Evolutionary conservation across 2,797 vertebrate genomes (phyloP).

Genomic region (Gallinago stenura): DNA sequence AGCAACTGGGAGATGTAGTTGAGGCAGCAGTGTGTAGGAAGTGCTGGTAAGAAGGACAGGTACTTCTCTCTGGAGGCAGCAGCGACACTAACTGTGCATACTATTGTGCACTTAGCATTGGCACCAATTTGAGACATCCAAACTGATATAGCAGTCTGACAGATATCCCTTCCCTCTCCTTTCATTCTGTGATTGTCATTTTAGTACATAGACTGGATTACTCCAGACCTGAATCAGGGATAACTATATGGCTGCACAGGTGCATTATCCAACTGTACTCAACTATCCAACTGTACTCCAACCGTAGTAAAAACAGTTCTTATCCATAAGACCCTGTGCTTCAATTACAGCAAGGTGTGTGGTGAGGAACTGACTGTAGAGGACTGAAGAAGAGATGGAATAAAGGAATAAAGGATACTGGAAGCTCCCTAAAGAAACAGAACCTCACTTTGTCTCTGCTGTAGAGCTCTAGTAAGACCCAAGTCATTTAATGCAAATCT

Average conservation of each 20-base stretch:
- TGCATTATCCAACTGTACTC: neutral
- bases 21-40: neutral
- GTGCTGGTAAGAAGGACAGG: neutral
- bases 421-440: neutral
- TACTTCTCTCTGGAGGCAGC: neutral
- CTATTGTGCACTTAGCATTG: neutral
- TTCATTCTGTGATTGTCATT: neutral
- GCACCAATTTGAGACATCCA: neutral
- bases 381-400: neutral
- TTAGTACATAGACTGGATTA: neutral
- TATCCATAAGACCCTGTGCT: neutral
- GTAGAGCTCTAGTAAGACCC: neutral
- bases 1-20: neutral
- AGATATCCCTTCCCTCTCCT: neutral
- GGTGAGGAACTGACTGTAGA: neutral
- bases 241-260: neutral
- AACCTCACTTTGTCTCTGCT: neutral
- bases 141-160: neutral
- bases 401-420: neutral
- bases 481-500: neutral
- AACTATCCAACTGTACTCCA: neutral
- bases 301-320: neutral
- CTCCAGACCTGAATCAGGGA: neutral
- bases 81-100: neutral
- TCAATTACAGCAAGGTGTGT: neutral